These are phyloP conservation scores for Bellardia pandia DNA, from an alignment of 2,888 invertebrate species.

Conservation along the genomic window DNA sequence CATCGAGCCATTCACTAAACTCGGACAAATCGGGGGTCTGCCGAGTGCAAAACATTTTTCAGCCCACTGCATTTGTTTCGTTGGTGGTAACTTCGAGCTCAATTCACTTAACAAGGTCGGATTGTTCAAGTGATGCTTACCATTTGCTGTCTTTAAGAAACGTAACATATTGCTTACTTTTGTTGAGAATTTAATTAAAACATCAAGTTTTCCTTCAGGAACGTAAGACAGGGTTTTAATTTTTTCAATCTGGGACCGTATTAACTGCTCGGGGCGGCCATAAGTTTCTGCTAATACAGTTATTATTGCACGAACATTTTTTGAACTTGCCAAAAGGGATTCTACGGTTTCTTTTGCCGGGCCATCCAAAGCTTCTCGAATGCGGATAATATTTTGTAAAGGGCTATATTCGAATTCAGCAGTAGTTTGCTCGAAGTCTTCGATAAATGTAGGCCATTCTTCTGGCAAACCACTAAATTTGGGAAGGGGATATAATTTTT, in stretches of 20 bases:
- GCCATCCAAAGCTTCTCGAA: conserved; percentile 17
- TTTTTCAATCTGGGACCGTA: conserved; percentile 25
- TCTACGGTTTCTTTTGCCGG: conserved; percentile 24
- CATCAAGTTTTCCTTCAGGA: too few species aligned
- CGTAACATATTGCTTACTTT: too few species aligned
- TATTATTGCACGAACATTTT: conserved; percentile 1
- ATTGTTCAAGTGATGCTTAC: too few species aligned
- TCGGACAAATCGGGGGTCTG: neutral
- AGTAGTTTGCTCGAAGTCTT: neutral
- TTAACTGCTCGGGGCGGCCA: conserved; percentile 22
- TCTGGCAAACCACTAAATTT: conserved; percentile 18
- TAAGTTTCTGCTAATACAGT: conserved; percentile 2
- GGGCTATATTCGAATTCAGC: conserved; percentile 18
- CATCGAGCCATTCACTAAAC: conserved; percentile 51
- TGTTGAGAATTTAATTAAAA: too few species aligned
- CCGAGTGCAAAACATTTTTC: conserved; percentile 41
- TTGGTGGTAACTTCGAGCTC: too few species aligned
- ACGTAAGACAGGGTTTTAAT: neutral
- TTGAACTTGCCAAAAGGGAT: neutral
- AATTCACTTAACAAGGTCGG: too few species aligned
- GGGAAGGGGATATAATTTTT: conserved; percentile 14
- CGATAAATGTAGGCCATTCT: conserved; percentile 17
- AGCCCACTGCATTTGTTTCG: too few species aligned
- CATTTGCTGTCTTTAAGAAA: too few species aligned
- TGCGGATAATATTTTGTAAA: conserved; percentile 35